Evolutionary conservation across 2,113 vertebrate species (phyloP).

Genomic region (Trochalopteron elliotii): DNA sequence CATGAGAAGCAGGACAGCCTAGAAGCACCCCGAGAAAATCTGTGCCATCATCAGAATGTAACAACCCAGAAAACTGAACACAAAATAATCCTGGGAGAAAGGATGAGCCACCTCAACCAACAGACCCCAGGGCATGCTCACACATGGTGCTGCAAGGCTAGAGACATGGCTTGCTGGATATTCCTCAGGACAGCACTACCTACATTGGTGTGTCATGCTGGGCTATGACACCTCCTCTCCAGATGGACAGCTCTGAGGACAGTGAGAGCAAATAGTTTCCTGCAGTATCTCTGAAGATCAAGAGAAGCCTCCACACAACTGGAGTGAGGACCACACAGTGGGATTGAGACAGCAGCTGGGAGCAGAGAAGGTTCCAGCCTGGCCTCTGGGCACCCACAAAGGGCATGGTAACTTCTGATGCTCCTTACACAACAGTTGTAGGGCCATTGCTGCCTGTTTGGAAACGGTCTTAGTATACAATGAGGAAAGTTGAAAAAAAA

Average conservation of each 20-base stretch:
- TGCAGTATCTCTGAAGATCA: neutral
- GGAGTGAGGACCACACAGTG: neutral
- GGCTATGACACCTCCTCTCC: neutral
- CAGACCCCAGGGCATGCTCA: neutral
- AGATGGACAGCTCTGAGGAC: neutral
- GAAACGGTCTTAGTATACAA: neutral
- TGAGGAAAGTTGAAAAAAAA: neutral
- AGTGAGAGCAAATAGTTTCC: neutral
- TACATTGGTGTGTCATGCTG: fast-evolving
- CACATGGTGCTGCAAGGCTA: neutral
- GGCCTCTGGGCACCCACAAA: neutral
- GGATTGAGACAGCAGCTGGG: neutral
- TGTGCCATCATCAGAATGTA: neutral
- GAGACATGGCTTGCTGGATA: neutral
- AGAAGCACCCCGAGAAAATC: neutral
- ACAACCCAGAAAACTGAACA: neutral
- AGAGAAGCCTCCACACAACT: neutral
- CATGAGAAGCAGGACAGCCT: neutral
- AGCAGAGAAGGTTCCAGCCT: neutral
- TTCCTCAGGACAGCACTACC: neutral
- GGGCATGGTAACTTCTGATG: neutral
- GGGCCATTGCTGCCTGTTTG: neutral
- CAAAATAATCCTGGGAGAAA: neutral
- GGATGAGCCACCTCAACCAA: neutral
- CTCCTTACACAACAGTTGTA: neutral